Evolutionary conservation across 2,888 invertebrate genomes (phyloP), one percentile per base, ranked within the genome.

Genomic region (Tupiocoris notatus): DNA sequence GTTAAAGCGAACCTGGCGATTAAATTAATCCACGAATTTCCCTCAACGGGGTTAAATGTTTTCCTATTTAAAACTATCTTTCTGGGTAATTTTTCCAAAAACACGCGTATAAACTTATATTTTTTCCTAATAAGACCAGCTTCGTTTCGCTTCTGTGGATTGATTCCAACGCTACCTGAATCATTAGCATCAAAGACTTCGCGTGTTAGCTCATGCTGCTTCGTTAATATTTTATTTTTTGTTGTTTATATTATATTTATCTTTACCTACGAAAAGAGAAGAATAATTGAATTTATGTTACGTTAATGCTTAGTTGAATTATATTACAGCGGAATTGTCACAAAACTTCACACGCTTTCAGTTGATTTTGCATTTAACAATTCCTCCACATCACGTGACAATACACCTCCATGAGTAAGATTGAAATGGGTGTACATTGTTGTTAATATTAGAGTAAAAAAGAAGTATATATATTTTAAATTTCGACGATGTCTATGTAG

Each of bases 301-400:
- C 62, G 73, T 73, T 73, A 73, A 61, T 73, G 73, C 61, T 70
- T 23, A n/a, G n/a, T n/a, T n/a, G n/a, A n/a, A n/a, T 59, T 59
- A 62, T 54, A 62, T 73, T 73, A 73, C 62, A 61, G 61, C 39
- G 62, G 62, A 73, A 54, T 73, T 73, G 63, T 62, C 63, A 62
- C 73, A 23, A 18, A 54, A 21, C 20, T 6, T 23, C 62, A 39
- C 39, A 3, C 3, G 39, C 39, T 39, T 39, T 12, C 12, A 12
- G 12, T 12, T 39, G 12, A 39, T 39, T 39, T 39, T 39, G 12
- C 39, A 20, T 70, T 62, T 73, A n/a, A n/a, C 54, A 25, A 12
- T n/a, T 62, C 54, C 73, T 73, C 17, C 20, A 73, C 73, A 73
- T 73, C 73, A 73, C 73, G 73, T 73, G 73, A 73, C 73, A 73